These are phyloP conservation scores for Mya arenaria DNA, from an alignment of 1,140 invertebrate genomes.

Conservation along the genomic window DNA sequence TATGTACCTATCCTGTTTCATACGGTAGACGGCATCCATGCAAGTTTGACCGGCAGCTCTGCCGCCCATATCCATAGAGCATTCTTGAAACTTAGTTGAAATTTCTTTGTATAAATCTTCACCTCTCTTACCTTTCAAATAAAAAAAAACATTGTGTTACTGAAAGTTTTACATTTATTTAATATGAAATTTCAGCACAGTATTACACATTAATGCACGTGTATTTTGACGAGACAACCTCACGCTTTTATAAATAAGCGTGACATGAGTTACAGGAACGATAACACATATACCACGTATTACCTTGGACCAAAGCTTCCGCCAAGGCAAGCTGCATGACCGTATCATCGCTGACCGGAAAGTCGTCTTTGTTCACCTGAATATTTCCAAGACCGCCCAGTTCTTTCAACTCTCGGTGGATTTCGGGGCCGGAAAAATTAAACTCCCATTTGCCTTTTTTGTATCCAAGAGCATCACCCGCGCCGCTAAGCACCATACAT, in stretches of 20 bases:
- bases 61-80: slow-evolving; percentile 10
- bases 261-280: no score
- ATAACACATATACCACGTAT: no score
- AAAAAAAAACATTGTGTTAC: no score
- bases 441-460: slow-evolving; percentile 76
- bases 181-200: no score
- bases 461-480: slow-evolving; percentile 76
- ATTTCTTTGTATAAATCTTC: slow-evolving; percentile 6
- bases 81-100: slow-evolving; percentile 1
- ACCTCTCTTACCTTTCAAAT: no score
- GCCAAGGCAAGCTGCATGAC: slow-evolving; percentile 67
- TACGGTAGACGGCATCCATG: not conserved
- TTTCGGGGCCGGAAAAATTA: slow-evolving; percentile 63
- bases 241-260: no score
- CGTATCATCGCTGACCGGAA: slow-evolving; percentile 68
- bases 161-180: no score
- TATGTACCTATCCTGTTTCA: slow-evolving; percentile 10
- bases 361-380: slow-evolving; percentile 58
- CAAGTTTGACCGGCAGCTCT: slow-evolving; percentile 29
- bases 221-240: no score
- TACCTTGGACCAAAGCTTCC: slow-evolving; percentile 54
- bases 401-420: slow-evolving; percentile 69
- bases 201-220: no score
- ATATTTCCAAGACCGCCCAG: slow-evolving; percentile 68
- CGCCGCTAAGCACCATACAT: slow-evolving; percentile 75